A percentile compares a stretch with the other conserved stretches of the same genome.
Conservation (phyloP, 2,113 vertebrate species). For the Rostratula benghalensis region DNA sequence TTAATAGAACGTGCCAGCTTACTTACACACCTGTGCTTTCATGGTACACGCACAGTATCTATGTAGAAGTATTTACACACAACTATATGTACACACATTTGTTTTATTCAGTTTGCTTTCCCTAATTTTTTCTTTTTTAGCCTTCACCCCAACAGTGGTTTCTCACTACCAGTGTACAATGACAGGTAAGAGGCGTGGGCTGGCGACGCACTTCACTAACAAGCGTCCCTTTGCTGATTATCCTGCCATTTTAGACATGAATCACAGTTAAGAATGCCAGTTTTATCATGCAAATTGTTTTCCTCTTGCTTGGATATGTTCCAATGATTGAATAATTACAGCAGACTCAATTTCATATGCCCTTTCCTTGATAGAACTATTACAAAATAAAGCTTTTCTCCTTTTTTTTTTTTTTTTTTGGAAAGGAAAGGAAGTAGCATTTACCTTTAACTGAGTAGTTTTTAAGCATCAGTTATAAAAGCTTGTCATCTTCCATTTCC, state of each 20-base stretch:
- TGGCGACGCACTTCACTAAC: constrained; percentile 61
- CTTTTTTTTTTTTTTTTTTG: neutral
- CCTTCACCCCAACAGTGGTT: constrained; percentile 74
- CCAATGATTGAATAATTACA: neutral
- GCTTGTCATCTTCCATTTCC: constrained; percentile 27
- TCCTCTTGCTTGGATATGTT: constrained; percentile 40
- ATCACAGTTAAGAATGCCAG: constrained; percentile 60
- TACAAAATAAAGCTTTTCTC: neutral
- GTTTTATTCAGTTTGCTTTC: constrained; percentile 71
- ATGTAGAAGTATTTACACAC: constrained; percentile 58
- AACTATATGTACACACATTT: constrained; percentile 63
- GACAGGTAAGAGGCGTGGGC: constrained; percentile 63
- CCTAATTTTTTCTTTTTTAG: constrained; percentile 72
- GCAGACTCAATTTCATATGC: neutral
- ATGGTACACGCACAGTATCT: constrained; percentile 50
- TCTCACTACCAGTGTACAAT: constrained; percentile 74
- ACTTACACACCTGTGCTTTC: constrained; percentile 45
- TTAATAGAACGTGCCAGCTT: constrained; percentile 50
- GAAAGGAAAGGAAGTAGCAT: neutral
- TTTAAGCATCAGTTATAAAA: constrained; percentile 2
- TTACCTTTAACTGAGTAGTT: neutral
- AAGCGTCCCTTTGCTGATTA: constrained; percentile 70
- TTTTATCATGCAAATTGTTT: constrained; percentile 25
- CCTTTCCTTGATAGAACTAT: constrained; percentile 31
- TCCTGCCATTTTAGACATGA: constrained; percentile 71